Percentiles rank a stretch among this genome's conserved stretches.
phyloP scores from a whole-genome alignment of 1,140 invertebrate genomes.

The Camponotus pennsylvanicus region DNA sequence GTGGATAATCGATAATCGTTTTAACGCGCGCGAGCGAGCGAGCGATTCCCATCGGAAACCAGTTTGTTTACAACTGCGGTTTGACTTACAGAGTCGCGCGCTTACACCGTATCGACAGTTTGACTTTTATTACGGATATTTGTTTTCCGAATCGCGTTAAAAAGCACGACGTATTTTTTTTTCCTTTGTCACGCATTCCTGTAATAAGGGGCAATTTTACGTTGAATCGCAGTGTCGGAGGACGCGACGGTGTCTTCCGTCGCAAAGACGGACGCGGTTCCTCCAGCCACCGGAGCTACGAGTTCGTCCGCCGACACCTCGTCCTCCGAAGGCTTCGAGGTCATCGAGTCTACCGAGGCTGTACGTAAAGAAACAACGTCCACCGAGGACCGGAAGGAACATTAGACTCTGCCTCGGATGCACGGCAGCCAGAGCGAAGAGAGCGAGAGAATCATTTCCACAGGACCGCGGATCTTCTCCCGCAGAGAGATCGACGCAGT shows the following conservation, averaged over 20 bases:
- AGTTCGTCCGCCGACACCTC: slow-evolving; percentile 46
- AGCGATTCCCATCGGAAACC: not conserved
- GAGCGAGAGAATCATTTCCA: slow-evolving; percentile 36
- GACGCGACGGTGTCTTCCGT: not conserved
- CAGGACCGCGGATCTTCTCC: not conserved
- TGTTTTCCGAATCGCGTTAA: not conserved
- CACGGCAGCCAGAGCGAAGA: not conserved
- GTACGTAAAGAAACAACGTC: slow-evolving; percentile 43
- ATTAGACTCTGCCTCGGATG: slow-evolving; percentile 26
- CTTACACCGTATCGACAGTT: not conserved
- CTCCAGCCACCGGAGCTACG: slow-evolving; percentile 28
- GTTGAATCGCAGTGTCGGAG: slow-evolving; percentile 53
- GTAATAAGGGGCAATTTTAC: slow-evolving; percentile 19
- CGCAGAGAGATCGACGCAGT: not conserved
- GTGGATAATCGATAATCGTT: slow-evolving; percentile 52
- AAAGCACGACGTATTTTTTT: not conserved
- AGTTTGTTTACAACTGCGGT: slow-evolving; percentile 60
- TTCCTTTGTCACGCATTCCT: not conserved
- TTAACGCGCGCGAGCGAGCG: slow-evolving; percentile 20
- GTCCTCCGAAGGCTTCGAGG: slow-evolving; percentile 73
- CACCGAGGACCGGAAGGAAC: slow-evolving; percentile 34
- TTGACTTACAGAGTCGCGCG: slow-evolving; percentile 8
- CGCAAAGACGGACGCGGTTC: not conserved
- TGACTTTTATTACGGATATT: slow-evolving; percentile 53
- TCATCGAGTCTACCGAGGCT: slow-evolving; percentile 69